These are phyloP conservation scores for Atractosteus spatula DNA, from an alignment of 2,113 vertebrate species.

Conservation along the genomic window DNA sequence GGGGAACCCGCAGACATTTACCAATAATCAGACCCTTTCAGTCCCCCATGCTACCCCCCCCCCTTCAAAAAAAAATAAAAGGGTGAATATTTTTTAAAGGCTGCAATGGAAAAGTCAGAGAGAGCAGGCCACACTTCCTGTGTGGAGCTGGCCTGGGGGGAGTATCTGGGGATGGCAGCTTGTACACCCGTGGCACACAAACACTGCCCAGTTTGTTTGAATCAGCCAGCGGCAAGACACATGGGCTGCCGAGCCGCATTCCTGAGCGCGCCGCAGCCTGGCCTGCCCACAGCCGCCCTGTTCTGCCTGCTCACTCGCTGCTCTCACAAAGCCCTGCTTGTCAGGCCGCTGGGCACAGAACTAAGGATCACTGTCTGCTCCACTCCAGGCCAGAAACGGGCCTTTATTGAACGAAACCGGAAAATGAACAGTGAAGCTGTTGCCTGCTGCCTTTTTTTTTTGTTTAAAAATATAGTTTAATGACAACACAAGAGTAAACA, in stretches of 20 bases:
- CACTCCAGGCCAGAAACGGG: slow-evolving; percentile 20
- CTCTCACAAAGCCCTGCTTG: slow-evolving; percentile 49
- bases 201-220: slow-evolving; percentile 41
- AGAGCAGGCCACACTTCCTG: background rate
- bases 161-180: slow-evolving; percentile 10
- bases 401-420: slow-evolving; percentile 16
- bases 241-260: slow-evolving; percentile 32
- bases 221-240: background rate
- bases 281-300: slow-evolving; percentile 9
- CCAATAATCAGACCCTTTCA: no score
- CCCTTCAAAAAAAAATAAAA: background rate
- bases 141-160: background rate
- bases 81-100: background rate
- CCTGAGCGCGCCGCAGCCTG: slow-evolving; percentile 36
- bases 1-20: no score
- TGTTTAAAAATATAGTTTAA: background rate
- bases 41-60: background rate
- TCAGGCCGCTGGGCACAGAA: slow-evolving; percentile 34
- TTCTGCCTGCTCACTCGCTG: slow-evolving; percentile 20
- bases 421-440: slow-evolving; percentile 14
- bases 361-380: slow-evolving; percentile 55
- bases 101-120: background rate
- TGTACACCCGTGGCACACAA: slow-evolving; percentile 18
- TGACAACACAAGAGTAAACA: no score
- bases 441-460: background rate